A percentile compares a stretch with the other conserved stretches of the same genome.
phyloP scores from a whole-genome alignment of 2,113 vertebrate species.

The Calyptomena viridis region DNA sequence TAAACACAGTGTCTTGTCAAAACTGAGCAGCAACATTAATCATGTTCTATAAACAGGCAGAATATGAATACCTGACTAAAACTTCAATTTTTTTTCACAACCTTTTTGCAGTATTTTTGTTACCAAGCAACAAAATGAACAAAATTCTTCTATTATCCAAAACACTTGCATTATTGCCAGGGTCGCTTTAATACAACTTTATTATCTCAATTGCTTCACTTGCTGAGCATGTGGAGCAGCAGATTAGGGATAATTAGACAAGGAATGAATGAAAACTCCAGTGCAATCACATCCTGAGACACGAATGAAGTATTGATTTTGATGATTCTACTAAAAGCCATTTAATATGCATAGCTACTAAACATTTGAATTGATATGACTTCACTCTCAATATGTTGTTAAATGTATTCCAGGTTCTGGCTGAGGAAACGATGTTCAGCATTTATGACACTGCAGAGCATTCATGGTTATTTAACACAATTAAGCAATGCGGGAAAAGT shows the following conservation, averaged over 20 bases:
- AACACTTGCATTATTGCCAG: constrained; percentile 44
- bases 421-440: background rate
- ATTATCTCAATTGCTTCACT: constrained; percentile 63
- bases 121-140: constrained; percentile 74
- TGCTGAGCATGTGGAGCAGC: constrained; percentile 43
- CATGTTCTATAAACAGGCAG: background rate
- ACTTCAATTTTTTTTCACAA: background rate
- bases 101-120: constrained; percentile 52
- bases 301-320: constrained; percentile 73
- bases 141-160: constrained; percentile 56
- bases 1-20: background rate
- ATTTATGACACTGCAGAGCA: background rate
- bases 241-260: constrained; percentile 66
- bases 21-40: constrained; percentile 4
- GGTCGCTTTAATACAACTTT: constrained; percentile 62
- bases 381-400: background rate
- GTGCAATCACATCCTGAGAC: constrained; percentile 65
- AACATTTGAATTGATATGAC: constrained; percentile 58
- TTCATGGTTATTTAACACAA: background rate
- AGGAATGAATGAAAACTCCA: constrained; percentile 41
- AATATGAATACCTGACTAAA: constrained; percentile 4
- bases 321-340: constrained; percentile 64
- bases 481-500: background rate
- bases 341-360: constrained; percentile 64
- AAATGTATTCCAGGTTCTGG: constrained; percentile 1